These are phyloP conservation scores for Bostrychus sinensis DNA, from an alignment of 2,113 vertebrate genomes.

Conservation along the genomic window DNA sequence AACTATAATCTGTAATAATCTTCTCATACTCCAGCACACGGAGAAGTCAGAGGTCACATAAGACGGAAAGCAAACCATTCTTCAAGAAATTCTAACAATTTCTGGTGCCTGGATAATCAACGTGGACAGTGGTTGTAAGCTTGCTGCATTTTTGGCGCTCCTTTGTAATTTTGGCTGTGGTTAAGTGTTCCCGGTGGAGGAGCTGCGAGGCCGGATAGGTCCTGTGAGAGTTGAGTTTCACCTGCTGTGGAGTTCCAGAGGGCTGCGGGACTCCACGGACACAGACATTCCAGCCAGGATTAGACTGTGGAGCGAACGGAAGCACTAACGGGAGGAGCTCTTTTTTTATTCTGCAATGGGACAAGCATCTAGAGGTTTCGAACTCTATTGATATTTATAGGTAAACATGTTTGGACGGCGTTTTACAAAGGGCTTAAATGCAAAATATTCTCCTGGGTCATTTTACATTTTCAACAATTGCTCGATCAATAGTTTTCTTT, in stretches of 20 bases:
- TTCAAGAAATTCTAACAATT: not conserved
- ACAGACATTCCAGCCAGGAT: constrained; percentile 78
- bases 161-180: constrained; percentile 11
- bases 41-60: constrained; percentile 13
- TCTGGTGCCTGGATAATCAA: not conserved
- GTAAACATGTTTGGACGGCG: not conserved
- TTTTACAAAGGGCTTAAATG: not conserved
- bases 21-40: constrained; percentile 9
- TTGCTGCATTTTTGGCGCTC: constrained; percentile 2
- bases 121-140: not conserved
- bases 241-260: constrained; percentile 70
- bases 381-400: constrained; percentile 14
- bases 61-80: not conserved
- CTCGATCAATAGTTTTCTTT: not conserved
- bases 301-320: constrained; percentile 64
- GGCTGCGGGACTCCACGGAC: constrained; percentile 52
- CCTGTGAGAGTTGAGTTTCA: constrained; percentile 65
- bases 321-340: constrained; percentile 55
- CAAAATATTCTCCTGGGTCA: not conserved
- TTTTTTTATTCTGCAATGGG: constrained; percentile 28
- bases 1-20: constrained; percentile 42
- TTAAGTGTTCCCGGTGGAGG: constrained; percentile 18
- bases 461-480: constrained; percentile 6
- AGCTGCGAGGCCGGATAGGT: constrained; percentile 40
- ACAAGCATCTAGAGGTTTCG: constrained; percentile 4